phyloP scores from a whole-genome alignment of 2,888 invertebrate genomes.

The Adineta ricciae region DNA sequence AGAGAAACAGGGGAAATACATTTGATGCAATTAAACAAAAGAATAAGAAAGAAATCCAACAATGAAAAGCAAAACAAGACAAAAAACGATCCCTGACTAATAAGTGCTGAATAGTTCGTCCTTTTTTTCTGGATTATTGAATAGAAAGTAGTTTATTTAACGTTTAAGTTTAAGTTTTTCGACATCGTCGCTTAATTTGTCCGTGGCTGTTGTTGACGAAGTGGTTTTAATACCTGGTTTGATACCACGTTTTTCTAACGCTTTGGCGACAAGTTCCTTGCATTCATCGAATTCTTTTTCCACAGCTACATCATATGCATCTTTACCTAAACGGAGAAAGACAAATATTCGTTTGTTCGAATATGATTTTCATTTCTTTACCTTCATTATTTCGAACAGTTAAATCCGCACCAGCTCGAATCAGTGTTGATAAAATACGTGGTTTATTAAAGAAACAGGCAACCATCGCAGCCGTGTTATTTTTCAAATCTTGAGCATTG shows the following conservation, averaged over 20 bases:
- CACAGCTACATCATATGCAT: slow-evolving; percentile 25
- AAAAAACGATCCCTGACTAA: not conserved
- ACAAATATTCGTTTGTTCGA: too few relatives aligned
- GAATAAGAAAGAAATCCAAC: not conserved
- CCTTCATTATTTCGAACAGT: slow-evolving; percentile 33
- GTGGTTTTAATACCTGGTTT: not conserved
- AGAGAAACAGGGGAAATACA: slow-evolving; percentile 5
- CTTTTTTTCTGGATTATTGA: not conserved
- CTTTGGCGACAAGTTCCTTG: not conserved
- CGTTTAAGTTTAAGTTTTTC: not conserved
- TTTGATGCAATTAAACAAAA: slow-evolving; percentile 13
- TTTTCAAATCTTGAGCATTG: slow-evolving; percentile 29
- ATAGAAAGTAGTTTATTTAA: not conserved
- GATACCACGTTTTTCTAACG: slow-evolving; percentile 27
- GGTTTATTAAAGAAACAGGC: slow-evolving; percentile 34
- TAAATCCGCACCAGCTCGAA: slow-evolving; percentile 29
- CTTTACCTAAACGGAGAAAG: slow-evolving; percentile 2
- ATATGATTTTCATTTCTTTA: too few relatives aligned
- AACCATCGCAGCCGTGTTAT: slow-evolving; percentile 34
- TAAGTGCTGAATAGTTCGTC: not conserved
- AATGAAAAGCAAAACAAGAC: not conserved
- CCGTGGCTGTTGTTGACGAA: not conserved
- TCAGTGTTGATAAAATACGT: slow-evolving; percentile 29
- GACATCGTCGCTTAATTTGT: not conserved
- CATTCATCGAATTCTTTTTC: slow-evolving; percentile 34